Evolutionary conservation across 2,113 vertebrate species (phyloP), one percentile per base, ranked within the genome.

Genomic region (Thymallus thymallus): DNA sequence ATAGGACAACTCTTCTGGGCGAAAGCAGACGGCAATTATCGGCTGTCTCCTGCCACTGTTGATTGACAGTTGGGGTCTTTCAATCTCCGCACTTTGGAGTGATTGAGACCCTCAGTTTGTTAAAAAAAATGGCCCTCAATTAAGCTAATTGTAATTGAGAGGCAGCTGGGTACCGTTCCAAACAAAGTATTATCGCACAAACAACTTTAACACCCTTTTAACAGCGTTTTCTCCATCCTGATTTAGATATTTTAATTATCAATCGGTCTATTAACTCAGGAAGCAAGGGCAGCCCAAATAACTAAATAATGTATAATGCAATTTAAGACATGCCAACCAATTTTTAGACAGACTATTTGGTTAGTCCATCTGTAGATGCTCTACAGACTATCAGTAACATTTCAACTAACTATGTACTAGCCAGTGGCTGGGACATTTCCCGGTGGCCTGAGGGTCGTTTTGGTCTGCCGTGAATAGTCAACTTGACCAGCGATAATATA

Each of bases 61-160:
- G 80, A 75, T 29, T 70, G 78, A 73, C 66, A 71, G 41, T 46
- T 62, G 62, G 78, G 75, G 73, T 63, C 26, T 22, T 48, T 41
- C 76, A 3, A 16, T 68, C 30, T 63, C n/a, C 61, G 65, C 32
- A 67, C 48, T 56, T 51, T 5, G 48, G 60, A 35, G 45, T 6
- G 24, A 70, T 3, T 68, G 63, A 71, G 56, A 73, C 58, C 67
- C 22, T 76, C 71, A 32, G 10, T 74, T 74, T 51, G 46, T 79
- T 72, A 71, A 76, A 79, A 71, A 68, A 68, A 18, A 35, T 6
- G 68, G 26, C 51, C 73, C 16, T 61, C 32, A 58, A 4, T 65
- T 18, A 56, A 12, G 20, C 55, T 20, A 45, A 67, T 51, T 29
- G 55, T 20, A 45, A 67, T 55, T 29, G 62, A 75, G 45, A 48